Evolutionary conservation across 2,797 vertebrate genomes (phyloP), one percentile per base, ranked within the genome.

Genomic region (Oryzias dopingdopingensis): DNA sequence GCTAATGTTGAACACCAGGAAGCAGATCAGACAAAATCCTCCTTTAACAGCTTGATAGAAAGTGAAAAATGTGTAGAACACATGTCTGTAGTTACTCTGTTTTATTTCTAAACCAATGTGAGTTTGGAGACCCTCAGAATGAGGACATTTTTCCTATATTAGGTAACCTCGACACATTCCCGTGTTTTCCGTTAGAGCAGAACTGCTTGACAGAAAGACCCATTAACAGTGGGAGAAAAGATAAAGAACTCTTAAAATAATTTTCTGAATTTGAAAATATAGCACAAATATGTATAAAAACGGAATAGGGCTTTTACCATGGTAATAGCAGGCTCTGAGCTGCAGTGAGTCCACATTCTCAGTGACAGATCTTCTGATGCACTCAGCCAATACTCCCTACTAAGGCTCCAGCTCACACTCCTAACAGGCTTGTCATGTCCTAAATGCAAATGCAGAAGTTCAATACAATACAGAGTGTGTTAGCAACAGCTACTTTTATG

Each of bases 391-490:
- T 88, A 93, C 62, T 83, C 90, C 75, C 87, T 90, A 65, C 90
- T 81, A 32, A 93, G 93, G 80, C 94, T 96, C 95, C 96, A 96
- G 68, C 83, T 89, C 74, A 96, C 78, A 48, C 85, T 85, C 70
- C 78, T 92, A 86, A 96, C 86, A 1, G 92, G 86, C 67, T 92
- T 93, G 67, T 93, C 87, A 8, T 96, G 95, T 53, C 94, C 96
- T 97, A 70, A 51, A 77, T 45, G 67, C 54, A 86, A 72, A 82
- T 15, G 71, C 1, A 64, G 42, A 49, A 8, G 6, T 56, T 60
- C 47, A 23, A 62, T 65, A 58, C 63, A 6, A 69, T 44, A 61
- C 46, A 67, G 40, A 6, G 37, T 53, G 59, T 57, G 63, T 57
- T 52, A 59, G 54, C 49, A 81, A 62, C 66, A 78, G 77, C 76